Evolutionary conservation across 2,797 vertebrate genomes (phyloP), one percentile per base, ranked within the genome.

Genomic region (Lycodopsis pacificus): DNA sequence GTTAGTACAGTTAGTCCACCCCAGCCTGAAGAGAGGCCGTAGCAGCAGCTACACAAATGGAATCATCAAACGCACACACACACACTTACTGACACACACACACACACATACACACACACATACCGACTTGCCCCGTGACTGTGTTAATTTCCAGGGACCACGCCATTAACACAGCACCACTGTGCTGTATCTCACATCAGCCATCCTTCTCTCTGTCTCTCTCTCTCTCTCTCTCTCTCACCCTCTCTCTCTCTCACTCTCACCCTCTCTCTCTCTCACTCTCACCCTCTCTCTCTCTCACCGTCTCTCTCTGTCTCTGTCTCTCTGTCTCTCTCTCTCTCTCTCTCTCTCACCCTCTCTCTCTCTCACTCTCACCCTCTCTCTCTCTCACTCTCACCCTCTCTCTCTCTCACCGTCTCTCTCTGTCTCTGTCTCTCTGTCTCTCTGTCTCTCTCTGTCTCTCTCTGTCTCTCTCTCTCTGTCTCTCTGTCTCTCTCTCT

Each of bases 91-190:
- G 10, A 42, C 40, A 20, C 22, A 74, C 22, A 53, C 30, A 63
- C 58, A 63, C 63, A 57, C 54, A 54, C n/a, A 57, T 51, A 62
- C 25, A 17, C n/a, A n/a, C n/a, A n/a, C n/a, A n/a, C n/a, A n/a
- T 2, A 44, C 40, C 0, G 8, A 72, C 65, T 56, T 68, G 44
- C 42, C 51, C 59, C 64, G 27, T 82, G 74, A 82, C 76, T 49
- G 54, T 74, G 71, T 77, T 89, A 71, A 80, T 83, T 83, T 83
- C 76, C 25, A 67, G 62, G 49, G 59, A 57, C 25, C 20, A 70
- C 44, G 65, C 40, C 58, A 54, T 68, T 84, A 80, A 79, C 70
- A 76, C 38, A 62, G 32, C 58, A 67, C 5, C 40, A 58, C 58
- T 69, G 57, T 68, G 34, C 59, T 71, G 46, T 48, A 64, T 42